A percentile compares a stretch with the other conserved stretches of the same genome.
These are phyloP conservation scores for Crenichthys baileyi DNA, from an alignment of 2,797 vertebrate species.

Conservation along the genomic window DNA sequence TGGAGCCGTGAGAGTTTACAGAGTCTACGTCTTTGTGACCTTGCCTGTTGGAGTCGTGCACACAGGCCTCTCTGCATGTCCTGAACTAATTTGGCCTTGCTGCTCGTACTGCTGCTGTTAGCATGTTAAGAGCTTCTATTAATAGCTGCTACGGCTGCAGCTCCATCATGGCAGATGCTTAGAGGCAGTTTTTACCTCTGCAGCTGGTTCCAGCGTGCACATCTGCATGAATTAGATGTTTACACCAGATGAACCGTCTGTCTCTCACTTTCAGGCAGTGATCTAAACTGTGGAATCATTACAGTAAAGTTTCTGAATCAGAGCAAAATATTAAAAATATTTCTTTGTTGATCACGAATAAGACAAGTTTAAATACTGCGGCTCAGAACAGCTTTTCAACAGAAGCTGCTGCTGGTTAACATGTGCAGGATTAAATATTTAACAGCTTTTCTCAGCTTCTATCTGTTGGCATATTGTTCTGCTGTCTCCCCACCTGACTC, in stretches of 20 bases:
- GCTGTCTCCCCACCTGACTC: constrained; percentile 25
- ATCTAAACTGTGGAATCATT: background rate
- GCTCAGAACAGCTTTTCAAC: background rate
- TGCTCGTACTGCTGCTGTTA: constrained; percentile 24
- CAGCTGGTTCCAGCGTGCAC: constrained; percentile 16
- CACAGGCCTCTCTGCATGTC: constrained; percentile 42
- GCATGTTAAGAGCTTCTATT: constrained; percentile 64
- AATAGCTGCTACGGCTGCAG: constrained; percentile 58
- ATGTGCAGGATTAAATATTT: constrained; percentile 13
- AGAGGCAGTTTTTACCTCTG: constrained; percentile 37
- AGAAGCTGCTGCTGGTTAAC: background rate
- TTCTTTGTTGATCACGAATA: background rate
- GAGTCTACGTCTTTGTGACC: too few relatives aligned
- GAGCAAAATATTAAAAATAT: background rate
- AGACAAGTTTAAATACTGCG: too few relatives aligned
- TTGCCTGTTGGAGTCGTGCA: constrained; percentile 41
- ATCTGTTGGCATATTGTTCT: constrained; percentile 33
- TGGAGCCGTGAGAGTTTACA: background rate
- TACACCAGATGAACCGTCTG: background rate
- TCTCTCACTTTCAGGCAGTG: too few relatives aligned
- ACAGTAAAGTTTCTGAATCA: background rate
- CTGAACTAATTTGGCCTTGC: constrained; percentile 58
- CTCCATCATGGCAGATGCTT: constrained; percentile 61
- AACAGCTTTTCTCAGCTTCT: constrained; percentile 18
- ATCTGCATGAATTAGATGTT: constrained; percentile 7